Percentiles rank a stretch among this genome's conserved stretches.
These are phyloP conservation scores for Trididemnum nubilum DNA, from an alignment of 23 tunicate genomes.

Conservation along the genomic window DNA sequence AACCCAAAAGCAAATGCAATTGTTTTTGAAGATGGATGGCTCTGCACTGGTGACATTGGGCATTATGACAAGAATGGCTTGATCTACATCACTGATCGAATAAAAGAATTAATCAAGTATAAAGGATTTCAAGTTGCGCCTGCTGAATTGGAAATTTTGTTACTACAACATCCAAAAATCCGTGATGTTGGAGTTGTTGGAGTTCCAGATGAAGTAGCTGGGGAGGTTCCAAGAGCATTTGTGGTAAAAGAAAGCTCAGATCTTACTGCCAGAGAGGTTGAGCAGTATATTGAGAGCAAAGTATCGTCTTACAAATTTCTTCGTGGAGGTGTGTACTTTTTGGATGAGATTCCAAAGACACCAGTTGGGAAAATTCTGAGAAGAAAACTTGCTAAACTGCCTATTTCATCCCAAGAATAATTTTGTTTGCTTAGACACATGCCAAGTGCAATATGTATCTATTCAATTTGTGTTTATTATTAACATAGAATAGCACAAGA, in stretches of 20 bases:
- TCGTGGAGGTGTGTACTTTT: slow-evolving; percentile 47
- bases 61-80: slow-evolving; percentile 63
- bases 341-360: slow-evolving; percentile 30
- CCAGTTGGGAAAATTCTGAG: slow-evolving; percentile 53
- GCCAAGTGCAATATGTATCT: no score
- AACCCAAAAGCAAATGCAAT: slow-evolving; percentile 33
- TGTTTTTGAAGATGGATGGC: slow-evolving; percentile 52
- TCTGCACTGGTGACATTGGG: slow-evolving; percentile 76
- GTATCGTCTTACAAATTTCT: slow-evolving; percentile 45
- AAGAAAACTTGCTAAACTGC: slow-evolving; percentile 10
- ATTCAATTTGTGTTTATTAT: no score
- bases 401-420: no score
- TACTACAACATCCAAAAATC: slow-evolving; percentile 46
- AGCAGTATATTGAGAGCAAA: slow-evolving; percentile 23
- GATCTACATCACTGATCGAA: slow-evolving; percentile 48
- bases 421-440: no score
- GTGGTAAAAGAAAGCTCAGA: slow-evolving; percentile 42
- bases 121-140: slow-evolving; percentile 85
- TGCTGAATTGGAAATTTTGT: slow-evolving; percentile 52
- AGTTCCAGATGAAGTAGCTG: slow-evolving; percentile 47
- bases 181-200: slow-evolving; percentile 63
- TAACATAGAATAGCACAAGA: no score
- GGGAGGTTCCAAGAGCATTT: slow-evolving; percentile 67
- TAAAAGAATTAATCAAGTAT: slow-evolving; percentile 79
- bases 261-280: slow-evolving; percentile 39